Evolutionary conservation across 2,113 vertebrate genomes (phyloP), one percentile per base, ranked within the genome.

Genomic region (Myotis yumanensis): DNA sequence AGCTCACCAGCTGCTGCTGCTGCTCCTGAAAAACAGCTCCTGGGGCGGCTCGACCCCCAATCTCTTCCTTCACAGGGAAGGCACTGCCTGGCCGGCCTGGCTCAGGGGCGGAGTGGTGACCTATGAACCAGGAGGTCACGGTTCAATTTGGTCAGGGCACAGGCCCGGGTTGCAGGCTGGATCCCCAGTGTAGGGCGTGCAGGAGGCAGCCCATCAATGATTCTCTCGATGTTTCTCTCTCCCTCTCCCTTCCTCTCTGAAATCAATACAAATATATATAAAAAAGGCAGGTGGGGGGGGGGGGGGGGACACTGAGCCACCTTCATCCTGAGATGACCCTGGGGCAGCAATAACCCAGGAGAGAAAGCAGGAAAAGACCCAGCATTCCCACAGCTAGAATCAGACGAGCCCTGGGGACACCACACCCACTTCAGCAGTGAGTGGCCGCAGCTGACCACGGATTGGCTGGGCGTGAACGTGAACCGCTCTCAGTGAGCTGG

Each of bases 391-490:
- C 64, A 40, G 54, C 23, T 73, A 30, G 62, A 88, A 43, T 62
- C 43, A 88, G 25, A 51, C 11, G 20, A 30, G 46, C 7, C 17
- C 43, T 35, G 7, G 51, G 75, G 52, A 86, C 30, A 46, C 15
- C 23, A 48, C 7, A 59, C 11, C 4, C 4, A 2, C 46, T 5
- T 48, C 4, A 11, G 76, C 23, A 46, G 30, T 51, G 18, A 79
- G 23, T 11, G 22, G 87, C 52, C 37, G 35, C 2, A 17, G 85
- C 52, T 12, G 54, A 9, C 2, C 7, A 7, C 88, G 43, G 30
- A 64, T 6, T 3, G 2, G 32, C n/a, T 35, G 0, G 6, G 72
- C 7, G 9, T 11, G 35, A 40, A 30, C 4, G 7, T 84, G 35
- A 40, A 54, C 18, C n/a, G 14, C 35, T 68, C 59, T 12, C 30